These are phyloP conservation scores for Tetheella fluctuosa DNA, from an alignment of 2,888 invertebrate species.

Conservation along the genomic window DNA sequence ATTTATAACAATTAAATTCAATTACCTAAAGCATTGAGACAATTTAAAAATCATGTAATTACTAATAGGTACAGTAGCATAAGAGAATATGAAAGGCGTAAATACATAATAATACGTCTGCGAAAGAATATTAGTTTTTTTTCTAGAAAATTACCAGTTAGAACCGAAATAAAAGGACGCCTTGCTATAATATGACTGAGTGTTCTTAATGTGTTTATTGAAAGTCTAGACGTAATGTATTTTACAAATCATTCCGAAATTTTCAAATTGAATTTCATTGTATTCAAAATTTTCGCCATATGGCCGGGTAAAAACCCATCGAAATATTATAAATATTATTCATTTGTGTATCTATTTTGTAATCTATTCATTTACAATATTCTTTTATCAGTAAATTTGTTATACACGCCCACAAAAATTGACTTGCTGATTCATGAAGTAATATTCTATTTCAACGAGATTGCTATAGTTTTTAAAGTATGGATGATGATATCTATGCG, in stretches of 20 bases:
- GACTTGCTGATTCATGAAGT: conserved; percentile 64
- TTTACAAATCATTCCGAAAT: conserved; percentile 36
- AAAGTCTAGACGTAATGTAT: conserved; percentile 5
- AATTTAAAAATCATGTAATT: not conserved
- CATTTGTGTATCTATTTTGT: conserved; percentile 46
- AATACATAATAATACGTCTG: conserved; percentile 46
- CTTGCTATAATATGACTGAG: conserved; percentile 15
- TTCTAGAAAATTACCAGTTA: conserved; percentile 39
- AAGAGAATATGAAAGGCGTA: conserved; percentile 41
- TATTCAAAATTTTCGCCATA: conserved; percentile 60
- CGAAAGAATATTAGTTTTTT: conserved; percentile 23
- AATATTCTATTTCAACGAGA: conserved; percentile 62
- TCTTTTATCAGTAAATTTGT: conserved; percentile 59
- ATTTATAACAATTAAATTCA: not conserved
- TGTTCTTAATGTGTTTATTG: not conserved
- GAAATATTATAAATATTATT: conserved; percentile 60
- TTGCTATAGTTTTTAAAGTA: conserved; percentile 58
- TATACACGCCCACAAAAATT: conserved; percentile 59
- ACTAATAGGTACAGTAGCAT: conserved; percentile 15
- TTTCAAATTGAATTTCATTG: conserved; percentile 52
- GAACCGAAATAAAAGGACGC: conserved; percentile 25
- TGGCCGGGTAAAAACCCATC: conserved; percentile 52
- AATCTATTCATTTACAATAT: conserved; percentile 53
- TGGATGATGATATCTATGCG: conserved; percentile 56
- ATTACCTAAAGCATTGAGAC: not conserved